A percentile compares a stretch with the other conserved stretches of the same genome.
Evolutionary conservation across 2,113 vertebrate species (phyloP).

Genomic region (Ceyx cyanopectus): DNA sequence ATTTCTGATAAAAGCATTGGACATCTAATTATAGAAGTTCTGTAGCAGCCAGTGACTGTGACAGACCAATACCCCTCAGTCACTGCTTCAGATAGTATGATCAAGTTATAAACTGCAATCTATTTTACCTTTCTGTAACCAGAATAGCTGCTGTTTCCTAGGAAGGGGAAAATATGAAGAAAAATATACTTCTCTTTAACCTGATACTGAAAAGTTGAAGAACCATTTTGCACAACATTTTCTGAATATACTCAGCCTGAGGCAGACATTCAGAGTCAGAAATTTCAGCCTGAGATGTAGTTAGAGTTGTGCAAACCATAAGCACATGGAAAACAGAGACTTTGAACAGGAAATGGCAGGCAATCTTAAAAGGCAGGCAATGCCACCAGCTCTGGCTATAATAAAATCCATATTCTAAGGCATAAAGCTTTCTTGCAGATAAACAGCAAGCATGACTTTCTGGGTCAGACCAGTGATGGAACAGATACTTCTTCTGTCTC

Average conservation of each 20-base stretch:
- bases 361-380: background rate
- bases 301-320: background rate
- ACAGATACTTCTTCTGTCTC: background rate
- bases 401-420: constrained; percentile 17
- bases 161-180: background rate
- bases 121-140: background rate
- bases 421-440: background rate
- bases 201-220: background rate
- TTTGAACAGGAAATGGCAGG: constrained; percentile 1
- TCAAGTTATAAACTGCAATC: background rate
- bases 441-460: background rate
- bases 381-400: constrained; percentile 17
- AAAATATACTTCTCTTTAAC: background rate
- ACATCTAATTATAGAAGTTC: background rate
- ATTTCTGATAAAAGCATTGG: background rate
- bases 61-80: background rate
- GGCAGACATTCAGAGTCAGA: background rate
- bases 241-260: background rate
- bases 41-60: background rate
- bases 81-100: background rate
- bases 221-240: background rate
- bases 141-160: background rate
- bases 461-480: background rate
- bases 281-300: constrained; percentile 8
- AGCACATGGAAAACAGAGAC: background rate